Base-by-base conservation (phyloP, 2,797 vertebrate species). In the Heteromormyrus szaboi region DNA sequence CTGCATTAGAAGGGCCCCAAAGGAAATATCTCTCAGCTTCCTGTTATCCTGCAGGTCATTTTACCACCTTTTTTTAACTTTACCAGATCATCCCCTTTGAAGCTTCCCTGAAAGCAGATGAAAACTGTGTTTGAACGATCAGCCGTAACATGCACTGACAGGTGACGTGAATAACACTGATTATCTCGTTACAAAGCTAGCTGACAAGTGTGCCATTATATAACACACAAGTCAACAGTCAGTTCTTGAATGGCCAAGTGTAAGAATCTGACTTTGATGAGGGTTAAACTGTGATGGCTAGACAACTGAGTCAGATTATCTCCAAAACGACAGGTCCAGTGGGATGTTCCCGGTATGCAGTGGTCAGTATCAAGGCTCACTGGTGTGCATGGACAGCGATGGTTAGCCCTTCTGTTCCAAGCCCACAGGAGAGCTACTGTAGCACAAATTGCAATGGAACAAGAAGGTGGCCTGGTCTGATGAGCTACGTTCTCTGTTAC, bases 1-100 rank as follows among this genome's bases (percentile, higher is more conserved):
- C 98, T 99, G 92, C 0, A 56, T 0, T 0, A 85, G n/a, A 14
- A 85, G 8, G 11, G 0, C 11, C 22, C 48, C 22, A 48, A 85
- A 22, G n/a, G 11, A 33, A 68, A 68, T 14, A 12, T 14, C 25
- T 65, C 14, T 17, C 83, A 50, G 37, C 7, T 22, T 56, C 76
- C 29, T 85, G 65, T 88, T 22, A 76, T 19, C 72, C 14, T 25
- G 54, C 76, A 62, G 19, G 29, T 86, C 25, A 68, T 68, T 68
- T 68, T 25, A 41, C 12, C 33, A 17, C 29, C 12, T 76, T 37
- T 29, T 14, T 72, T 37, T 5, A 72, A 72, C 4, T 72, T 76
- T 1, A 76, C 4, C 68, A 76, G 33, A 76, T 41, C 7, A 19
- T 17, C 33, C 37, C 33, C 14, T 41, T 76, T 79, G 68, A 76